Base-by-base conservation (phyloP, 2,888 invertebrate genomes). In the Ypsolopha sequella region DNA sequence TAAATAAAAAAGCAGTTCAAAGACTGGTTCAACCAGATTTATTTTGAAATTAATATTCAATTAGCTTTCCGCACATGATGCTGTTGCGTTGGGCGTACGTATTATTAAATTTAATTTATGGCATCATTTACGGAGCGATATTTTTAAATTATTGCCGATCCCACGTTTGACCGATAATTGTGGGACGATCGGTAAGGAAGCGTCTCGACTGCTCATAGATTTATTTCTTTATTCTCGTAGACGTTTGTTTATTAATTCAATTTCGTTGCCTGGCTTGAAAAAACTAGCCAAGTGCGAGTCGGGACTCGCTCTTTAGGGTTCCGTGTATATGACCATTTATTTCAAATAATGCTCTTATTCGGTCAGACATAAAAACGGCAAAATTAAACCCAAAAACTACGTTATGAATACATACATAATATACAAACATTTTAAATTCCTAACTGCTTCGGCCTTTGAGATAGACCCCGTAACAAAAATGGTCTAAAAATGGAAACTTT, bases 1-100 rank as follows among this genome's bases (percentile, higher is more conserved):
- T 76, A 80, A 78, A 78, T 79, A 76, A 76, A 68, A 67, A 47
- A 51, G 46, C 14, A 13, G 8, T 58, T 64, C 61, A 61, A 62
- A 73, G 70, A 80, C 74, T 79, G 62, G 82, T 76, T 70, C 60
- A 60, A 73, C 78, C 75, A 80, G 85, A 85, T 85, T 85, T 82
- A 79, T 80, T 75, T 73, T 77, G 69, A 84, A 82, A 82, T 86
- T 85, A 86, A 86, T 82, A 85, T 84, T 85, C 86, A 85, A 85
- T 86, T 85, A 85, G 82, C 84, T 84, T 81, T 86, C 84, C 80
- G 84, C 84, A 85, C 85, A 86, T 85, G 81, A 81, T 72, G 74
- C 76, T 66, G 76, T 73, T 72, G 67, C 68, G 71, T 68, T 80
- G 80, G 82, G 78, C 84, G 81, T 80, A 74, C 66, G 80, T 81